Percentiles rank a stretch among this genome's conserved stretches.
Evolutionary conservation across 2,113 vertebrate species (phyloP).

Genomic region (Catharus bicknelli): DNA sequence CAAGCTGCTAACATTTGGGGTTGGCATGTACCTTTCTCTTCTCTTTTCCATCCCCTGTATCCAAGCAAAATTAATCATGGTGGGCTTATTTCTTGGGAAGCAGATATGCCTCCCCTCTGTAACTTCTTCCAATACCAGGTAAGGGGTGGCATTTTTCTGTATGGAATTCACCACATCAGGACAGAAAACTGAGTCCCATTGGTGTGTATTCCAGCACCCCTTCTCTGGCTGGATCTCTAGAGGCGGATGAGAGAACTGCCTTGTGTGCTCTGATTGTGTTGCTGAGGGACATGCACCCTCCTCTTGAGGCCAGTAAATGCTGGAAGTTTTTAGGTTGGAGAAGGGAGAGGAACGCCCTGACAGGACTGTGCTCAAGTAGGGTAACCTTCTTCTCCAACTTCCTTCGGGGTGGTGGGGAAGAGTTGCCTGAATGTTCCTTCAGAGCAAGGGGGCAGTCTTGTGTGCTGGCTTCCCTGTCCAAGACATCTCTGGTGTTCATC

Average conservation of each 20-base stretch:
- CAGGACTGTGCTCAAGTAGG: not conserved
- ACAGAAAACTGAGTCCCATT: not conserved
- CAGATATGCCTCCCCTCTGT: not conserved
- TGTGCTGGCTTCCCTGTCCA: not conserved
- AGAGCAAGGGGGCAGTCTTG: not conserved
- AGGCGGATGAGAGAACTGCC: not conserved
- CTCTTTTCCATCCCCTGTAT: not conserved
- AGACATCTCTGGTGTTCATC: not conserved
- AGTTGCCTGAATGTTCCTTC: not conserved
- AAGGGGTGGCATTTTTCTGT: not conserved
- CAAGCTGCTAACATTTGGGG: conserved; percentile 46
- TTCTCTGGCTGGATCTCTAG: not conserved
- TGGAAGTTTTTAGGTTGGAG: not conserved
- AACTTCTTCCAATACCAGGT: not conserved
- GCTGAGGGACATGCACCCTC: not conserved
- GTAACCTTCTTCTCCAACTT: not conserved
- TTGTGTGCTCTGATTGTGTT: not conserved
- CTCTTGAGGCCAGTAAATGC: not conserved
- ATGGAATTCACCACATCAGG: not conserved
- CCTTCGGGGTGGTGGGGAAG: not conserved
- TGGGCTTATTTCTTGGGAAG: not conserved
- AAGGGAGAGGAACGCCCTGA: not conserved
- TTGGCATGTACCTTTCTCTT: conserved; percentile 19
- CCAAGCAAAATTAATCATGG: not conserved
- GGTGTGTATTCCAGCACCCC: not conserved